These are phyloP conservation scores for Scotopteryx bipunctaria DNA, from an alignment of 2,888 invertebrate species.

Conservation along the genomic window DNA sequence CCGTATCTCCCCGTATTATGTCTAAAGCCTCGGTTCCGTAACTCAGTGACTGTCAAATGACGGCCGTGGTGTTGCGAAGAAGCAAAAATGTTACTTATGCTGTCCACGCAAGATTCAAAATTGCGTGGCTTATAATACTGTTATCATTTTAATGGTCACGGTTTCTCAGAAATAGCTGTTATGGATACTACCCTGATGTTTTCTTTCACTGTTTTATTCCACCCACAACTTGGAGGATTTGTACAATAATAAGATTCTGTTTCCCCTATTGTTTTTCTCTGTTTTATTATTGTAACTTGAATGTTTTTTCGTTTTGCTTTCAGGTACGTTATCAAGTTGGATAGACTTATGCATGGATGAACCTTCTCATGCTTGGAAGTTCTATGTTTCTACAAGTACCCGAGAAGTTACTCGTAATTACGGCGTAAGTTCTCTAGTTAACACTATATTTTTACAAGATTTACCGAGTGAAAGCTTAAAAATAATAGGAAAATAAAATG, in stretches of 20 bases:
- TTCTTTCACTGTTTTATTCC: constrained; percentile 13
- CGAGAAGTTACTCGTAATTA: too few species aligned
- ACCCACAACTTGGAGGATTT: constrained; percentile 13
- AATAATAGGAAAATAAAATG: too few species aligned
- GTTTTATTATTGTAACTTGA: neutral
- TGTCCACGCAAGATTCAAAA: neutral
- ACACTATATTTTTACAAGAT: too few species aligned
- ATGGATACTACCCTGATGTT: constrained; percentile 5
- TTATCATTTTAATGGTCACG: too few species aligned
- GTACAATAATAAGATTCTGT: constrained; percentile 12
- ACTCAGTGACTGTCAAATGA: neutral
- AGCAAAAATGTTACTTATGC: too few species aligned
- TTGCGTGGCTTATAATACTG: too few species aligned
- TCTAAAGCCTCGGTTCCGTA: neutral
- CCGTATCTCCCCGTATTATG: constrained; percentile 6
- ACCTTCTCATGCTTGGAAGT: too few species aligned
- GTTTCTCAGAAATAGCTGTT: too few species aligned
- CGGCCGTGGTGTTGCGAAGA: neutral
- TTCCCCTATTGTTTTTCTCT: constrained; percentile 5
- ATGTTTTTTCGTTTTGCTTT: constrained; percentile 6
- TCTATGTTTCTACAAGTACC: too few species aligned
- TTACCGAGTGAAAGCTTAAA: too few species aligned
- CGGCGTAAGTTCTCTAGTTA: too few species aligned
- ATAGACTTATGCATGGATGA: neutral
- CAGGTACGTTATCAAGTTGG: constrained; percentile 1